Base-by-base conservation (phyloP, 2,797 vertebrate genomes). In the Danio tinwini region DNA sequence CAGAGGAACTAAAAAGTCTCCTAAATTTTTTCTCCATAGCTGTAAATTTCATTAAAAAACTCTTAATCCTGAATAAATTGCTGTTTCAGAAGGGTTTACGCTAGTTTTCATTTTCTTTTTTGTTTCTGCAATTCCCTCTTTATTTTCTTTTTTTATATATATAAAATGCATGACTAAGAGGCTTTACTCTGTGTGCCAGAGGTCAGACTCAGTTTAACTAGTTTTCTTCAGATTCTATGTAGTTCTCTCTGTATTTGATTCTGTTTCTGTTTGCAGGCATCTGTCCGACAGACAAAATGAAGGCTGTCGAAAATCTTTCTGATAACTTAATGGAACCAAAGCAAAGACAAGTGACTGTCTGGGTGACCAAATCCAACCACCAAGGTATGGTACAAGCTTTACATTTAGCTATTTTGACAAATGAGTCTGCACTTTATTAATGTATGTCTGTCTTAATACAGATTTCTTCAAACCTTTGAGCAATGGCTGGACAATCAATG, bases 291-390 rank as follows among this genome's bases (percentile, higher is more conserved):
- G 88, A 87, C 40, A 80, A 70, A 81, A 78, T 83, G 50, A 86
- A 87, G 37, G 65, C 86, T 1, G 76, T 12, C 1, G 84, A 86
- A 65, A 81, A 68, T 63, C 86, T 87, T 17, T 84, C 83, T 12
- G 56, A 80, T 49, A 59, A 63, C 29, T 59, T 70, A 7, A 67
- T 19, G 47, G 67, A 74, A 71, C 78, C 82, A 49, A 82, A 65
- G 67, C 86, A 85, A 81, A 88, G 53, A 53, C 87, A 83, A 47
- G 45, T 87, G 76, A 85, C 78, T 16, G 63, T 89, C 49, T 90
- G 85, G 82, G 64, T 91, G 85, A 84, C 86, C 73, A 80, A 87
- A 80, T 77, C 83, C 37, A 82, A 83, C 3, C 78, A 86, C 16
- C 82, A 88, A 50, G 91, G 92, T 93, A 85, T 86, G 45, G 29